phyloP scores from a whole-genome alignment of 2,888 invertebrate genomes.

The Ochropacha duplaris region DNA sequence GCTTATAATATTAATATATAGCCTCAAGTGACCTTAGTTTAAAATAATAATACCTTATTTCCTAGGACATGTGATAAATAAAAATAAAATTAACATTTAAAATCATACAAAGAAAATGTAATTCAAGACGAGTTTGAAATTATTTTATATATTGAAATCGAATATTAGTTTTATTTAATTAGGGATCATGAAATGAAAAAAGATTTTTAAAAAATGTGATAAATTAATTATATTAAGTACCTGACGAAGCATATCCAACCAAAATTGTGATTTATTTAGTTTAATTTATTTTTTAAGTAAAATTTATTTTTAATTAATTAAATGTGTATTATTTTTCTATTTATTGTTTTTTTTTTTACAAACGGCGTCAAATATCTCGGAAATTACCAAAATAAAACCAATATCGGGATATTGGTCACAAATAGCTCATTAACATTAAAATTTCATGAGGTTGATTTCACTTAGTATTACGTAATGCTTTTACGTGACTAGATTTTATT shows the following conservation, averaged over 20 bases:
- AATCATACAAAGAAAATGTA: no score
- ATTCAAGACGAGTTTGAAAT: no score
- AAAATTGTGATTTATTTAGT: slow-evolving; percentile 49
- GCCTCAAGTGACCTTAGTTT: no score
- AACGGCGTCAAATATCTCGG: no score
- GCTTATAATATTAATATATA: background rate
- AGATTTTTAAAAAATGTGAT: slow-evolving; percentile 3
- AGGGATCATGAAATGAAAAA: background rate
- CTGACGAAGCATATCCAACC: slow-evolving; percentile 30
- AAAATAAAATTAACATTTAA: no score
- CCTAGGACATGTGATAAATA: no score
- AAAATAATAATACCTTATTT: no score
- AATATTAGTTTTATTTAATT: background rate
- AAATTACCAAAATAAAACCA: background rate
- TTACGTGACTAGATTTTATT: background rate
- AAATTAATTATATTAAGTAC: slow-evolving; percentile 28
- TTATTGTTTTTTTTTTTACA: slow-evolving; percentile 20
- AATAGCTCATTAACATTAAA: background rate
- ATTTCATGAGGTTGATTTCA: background rate
- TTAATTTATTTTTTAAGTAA: slow-evolving; percentile 37
- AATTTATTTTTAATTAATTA: slow-evolving; percentile 39
- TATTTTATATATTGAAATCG: no score
- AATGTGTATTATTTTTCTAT: slow-evolving; percentile 29
- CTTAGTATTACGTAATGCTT: background rate
- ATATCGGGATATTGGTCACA: background rate